A percentile compares a stretch with the other conserved stretches of the same genome.
Conservation (phyloP, 2,797 vertebrate species). For the Oophaga sylvatica region DNA sequence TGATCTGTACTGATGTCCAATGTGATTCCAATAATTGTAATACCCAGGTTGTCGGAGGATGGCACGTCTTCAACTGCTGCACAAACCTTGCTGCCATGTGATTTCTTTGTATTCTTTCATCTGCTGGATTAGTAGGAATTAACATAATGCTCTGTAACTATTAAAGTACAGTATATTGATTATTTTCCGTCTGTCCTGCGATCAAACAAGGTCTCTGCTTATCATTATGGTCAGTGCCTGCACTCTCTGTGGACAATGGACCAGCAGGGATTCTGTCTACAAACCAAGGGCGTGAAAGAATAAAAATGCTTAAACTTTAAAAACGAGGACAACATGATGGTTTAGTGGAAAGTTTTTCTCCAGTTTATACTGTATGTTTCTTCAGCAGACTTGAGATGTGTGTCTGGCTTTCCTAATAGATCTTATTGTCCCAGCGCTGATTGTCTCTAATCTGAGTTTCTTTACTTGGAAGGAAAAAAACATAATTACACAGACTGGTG, state of each 20-base stretch:
- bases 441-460: conserved; percentile 22
- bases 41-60: not conserved
- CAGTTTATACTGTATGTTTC: not conserved
- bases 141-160: not conserved
- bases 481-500: conserved; percentile 33
- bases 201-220: not conserved
- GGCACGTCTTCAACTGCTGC: not conserved
- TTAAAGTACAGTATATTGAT: conserved; percentile 5
- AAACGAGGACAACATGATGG: not conserved
- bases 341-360: not conserved
- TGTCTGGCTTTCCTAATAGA: conserved; percentile 1
- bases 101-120: not conserved
- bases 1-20: not conserved
- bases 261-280: not conserved
- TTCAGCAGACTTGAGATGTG: not conserved
- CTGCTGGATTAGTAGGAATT: not conserved
- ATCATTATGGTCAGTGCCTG: not conserved
- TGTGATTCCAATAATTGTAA: not conserved
- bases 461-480: conserved; percentile 27
- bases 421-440: conserved; percentile 21
- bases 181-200: not conserved
- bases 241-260: not conserved
- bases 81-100: not conserved
- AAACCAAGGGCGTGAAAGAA: not conserved
- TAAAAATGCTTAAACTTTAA: not conserved